A percentile compares a stretch with the other conserved stretches of the same genome.
phyloP scores from a whole-genome alignment of 1,140 invertebrate genomes.

The Lepeophtheirus salmonis region DNA sequence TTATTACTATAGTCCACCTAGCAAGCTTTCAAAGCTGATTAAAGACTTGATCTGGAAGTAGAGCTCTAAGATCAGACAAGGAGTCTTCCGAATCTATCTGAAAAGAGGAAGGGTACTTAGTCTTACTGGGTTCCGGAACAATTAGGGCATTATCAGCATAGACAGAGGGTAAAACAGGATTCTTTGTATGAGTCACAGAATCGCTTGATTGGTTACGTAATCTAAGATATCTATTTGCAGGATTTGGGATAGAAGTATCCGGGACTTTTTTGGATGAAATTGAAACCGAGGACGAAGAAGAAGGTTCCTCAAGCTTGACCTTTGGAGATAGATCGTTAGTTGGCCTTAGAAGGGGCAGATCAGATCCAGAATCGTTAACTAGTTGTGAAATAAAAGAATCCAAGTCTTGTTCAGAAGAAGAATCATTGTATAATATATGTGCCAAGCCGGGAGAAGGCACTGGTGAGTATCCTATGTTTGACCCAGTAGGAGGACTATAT shows the following conservation, averaged over 20 bases:
- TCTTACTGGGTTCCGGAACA: constrained; percentile 7
- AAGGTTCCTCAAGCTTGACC: not conserved
- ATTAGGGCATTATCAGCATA: not conserved
- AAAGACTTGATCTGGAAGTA: not conserved
- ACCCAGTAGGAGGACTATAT: not conserved
- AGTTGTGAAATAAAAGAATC: not conserved
- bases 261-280: not conserved
- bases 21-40: not conserved
- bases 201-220: constrained; percentile 1
- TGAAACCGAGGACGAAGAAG: not conserved
- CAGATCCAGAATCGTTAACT: not conserved
- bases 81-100: not conserved
- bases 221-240: not conserved
- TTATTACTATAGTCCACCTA: no score
- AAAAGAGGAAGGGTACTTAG: constrained; percentile 2
- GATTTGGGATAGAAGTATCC: not conserved
- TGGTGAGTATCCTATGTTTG: not conserved
- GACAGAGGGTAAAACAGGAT: constrained; percentile 6
- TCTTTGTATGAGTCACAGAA: constrained; percentile 4
- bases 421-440: not conserved
- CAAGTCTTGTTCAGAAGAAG: not conserved
- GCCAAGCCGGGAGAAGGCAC: not conserved
- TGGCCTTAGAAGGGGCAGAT: not conserved
- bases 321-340: not conserved
- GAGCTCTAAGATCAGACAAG: not conserved